These are phyloP conservation scores for Amazona vittata DNA, from an alignment of 2,113 vertebrate species.

Conservation along the genomic window DNA sequence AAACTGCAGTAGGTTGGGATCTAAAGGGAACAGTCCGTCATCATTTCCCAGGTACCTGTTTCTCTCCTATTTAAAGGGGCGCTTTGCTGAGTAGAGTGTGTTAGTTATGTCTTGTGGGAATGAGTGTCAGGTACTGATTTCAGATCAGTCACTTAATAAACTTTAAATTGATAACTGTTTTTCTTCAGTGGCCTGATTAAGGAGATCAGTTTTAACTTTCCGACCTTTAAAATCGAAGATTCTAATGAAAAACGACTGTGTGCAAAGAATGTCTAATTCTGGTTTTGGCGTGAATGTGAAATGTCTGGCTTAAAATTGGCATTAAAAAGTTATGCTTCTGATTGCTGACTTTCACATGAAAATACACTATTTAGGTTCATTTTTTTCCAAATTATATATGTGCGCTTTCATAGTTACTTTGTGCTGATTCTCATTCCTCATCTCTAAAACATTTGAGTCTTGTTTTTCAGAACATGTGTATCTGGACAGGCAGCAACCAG, in stretches of 20 bases:
- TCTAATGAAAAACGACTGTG: neutral
- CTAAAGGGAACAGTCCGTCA: conserved; percentile 63
- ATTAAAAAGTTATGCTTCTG: neutral
- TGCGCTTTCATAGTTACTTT: neutral
- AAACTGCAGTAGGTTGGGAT: conserved; percentile 43
- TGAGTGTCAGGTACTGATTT: neutral
- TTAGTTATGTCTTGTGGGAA: neutral
- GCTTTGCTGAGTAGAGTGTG: neutral
- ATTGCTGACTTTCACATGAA: neutral
- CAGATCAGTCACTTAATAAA: neutral
- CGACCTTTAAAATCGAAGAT: neutral
- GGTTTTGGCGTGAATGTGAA: neutral
- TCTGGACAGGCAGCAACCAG: conserved; percentile 68
- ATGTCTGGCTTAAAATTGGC: neutral
- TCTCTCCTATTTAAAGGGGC: neutral
- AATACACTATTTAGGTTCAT: neutral
- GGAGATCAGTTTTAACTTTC: neutral
- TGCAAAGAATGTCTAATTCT: neutral
- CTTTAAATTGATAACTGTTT: neutral
- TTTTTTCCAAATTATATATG: neutral
- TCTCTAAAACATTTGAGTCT: neutral
- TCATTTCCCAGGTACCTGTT: conserved; percentile 71
- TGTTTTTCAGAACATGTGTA: conserved; percentile 70
- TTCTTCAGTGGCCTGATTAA: neutral
- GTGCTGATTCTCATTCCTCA: neutral